Evolutionary conservation across 2,797 vertebrate genomes (phyloP).

Genomic region (Pachyuromys duprasi): DNA sequence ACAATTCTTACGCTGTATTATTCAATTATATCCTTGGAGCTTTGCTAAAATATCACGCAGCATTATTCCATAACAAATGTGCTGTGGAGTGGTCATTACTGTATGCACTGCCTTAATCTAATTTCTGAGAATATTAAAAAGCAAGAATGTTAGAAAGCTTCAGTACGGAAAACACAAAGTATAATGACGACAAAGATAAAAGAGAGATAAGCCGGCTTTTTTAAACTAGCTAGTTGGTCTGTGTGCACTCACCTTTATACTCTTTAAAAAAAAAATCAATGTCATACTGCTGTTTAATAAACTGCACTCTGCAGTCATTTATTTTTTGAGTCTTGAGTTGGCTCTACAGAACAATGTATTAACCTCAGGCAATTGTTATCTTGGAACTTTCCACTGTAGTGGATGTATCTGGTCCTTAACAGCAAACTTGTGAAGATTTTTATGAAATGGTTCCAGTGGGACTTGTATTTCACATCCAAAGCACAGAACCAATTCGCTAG

Average conservation of each 20-base stretch:
- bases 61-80: slow-evolving; percentile 58
- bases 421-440: slow-evolving; percentile 83
- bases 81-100: neutral
- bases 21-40: neutral
- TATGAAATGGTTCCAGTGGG: slow-evolving; percentile 84
- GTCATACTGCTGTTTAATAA: slow-evolving; percentile 68
- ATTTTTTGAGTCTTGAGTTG: slow-evolving; percentile 75
- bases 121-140: slow-evolving; percentile 41
- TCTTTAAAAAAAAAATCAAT: neutral
- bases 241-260: neutral
- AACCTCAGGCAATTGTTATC: slow-evolving; percentile 80
- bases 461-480: slow-evolving; percentile 85
- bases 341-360: slow-evolving; percentile 76
- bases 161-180: neutral
- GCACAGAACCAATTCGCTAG: slow-evolving; percentile 86
- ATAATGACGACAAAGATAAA: neutral
- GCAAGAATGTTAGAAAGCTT: neutral
- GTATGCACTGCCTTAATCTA: slow-evolving; percentile 34
- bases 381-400: slow-evolving; percentile 80
- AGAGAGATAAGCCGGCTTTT: neutral
- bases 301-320: slow-evolving; percentile 67
- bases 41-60: slow-evolving; percentile 49
- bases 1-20: slow-evolving; percentile 12
- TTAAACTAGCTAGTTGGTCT: neutral
- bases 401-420: slow-evolving; percentile 82